These are phyloP conservation scores for Zaprionus camerounensis DNA, from an alignment of 1,140 invertebrate genomes.

Conservation along the genomic window DNA sequence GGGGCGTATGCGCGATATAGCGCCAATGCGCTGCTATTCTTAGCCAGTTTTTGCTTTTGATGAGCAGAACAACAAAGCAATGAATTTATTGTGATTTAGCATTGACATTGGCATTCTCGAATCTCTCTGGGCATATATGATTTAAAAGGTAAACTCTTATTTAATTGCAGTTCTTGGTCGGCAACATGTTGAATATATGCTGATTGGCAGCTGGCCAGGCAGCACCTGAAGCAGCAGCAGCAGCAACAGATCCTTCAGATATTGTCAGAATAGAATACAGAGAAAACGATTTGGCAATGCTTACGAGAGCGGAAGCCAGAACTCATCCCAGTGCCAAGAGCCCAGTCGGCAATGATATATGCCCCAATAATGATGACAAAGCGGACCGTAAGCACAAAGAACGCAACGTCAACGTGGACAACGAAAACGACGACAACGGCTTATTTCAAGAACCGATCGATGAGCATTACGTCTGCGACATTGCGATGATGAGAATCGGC, in stretches of 20 bases:
- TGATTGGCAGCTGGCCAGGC: constrained; percentile 61
- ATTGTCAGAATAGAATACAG: constrained; percentile 1
- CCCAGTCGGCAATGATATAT: constrained; percentile 9
- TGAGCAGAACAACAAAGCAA: not conserved
- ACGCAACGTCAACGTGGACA: constrained; percentile 10
- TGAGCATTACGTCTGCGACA: constrained; percentile 75
- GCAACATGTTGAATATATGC: constrained; percentile 56
- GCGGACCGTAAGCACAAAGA: constrained; percentile 19
- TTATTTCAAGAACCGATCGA: constrained; percentile 57
- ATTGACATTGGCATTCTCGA: constrained; percentile 42
- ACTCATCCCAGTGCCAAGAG: constrained; percentile 1
- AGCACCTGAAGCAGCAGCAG: not conserved
- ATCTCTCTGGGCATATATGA: constrained; percentile 19
- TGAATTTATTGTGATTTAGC: constrained; percentile 18
- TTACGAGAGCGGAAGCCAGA: constrained; percentile 28
- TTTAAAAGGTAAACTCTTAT: constrained; percentile 31
- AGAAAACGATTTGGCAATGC: constrained; percentile 47
- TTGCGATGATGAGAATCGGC: constrained; percentile 73
- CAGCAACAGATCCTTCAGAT: not conserved
- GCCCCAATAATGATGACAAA: constrained; percentile 25
- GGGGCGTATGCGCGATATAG: not conserved
- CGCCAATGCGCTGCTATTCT: not conserved
- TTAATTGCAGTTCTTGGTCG: constrained; percentile 53
- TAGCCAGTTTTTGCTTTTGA: not conserved
- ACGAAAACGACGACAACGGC: not conserved